Conservation (phyloP, 2,888 invertebrate species). For the Cacoxenus indagator region DNA sequence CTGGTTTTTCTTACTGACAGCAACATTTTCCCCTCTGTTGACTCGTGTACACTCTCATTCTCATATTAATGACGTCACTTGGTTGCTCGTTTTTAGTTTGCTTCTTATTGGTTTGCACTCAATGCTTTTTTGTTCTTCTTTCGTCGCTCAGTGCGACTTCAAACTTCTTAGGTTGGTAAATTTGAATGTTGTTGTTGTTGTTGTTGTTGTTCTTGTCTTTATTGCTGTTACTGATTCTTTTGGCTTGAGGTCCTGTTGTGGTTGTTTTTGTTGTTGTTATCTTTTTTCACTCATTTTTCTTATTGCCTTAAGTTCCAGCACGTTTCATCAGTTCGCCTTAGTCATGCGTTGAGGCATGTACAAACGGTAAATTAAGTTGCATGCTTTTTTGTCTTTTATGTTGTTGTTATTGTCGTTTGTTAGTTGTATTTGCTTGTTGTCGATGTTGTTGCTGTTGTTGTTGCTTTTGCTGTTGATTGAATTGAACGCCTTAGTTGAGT, state of each 20-base stretch:
- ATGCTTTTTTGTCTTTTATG: slow-evolving; percentile 18
- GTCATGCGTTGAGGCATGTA: slow-evolving; percentile 52
- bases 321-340: slow-evolving; percentile 59
- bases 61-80: slow-evolving; percentile 50
- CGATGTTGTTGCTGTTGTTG: neutral
- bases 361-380: slow-evolving; percentile 18
- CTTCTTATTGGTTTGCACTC: neutral
- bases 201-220: slow-evolving; percentile 21
- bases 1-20: neutral
- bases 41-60: slow-evolving; percentile 7
- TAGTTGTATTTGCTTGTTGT: slow-evolving; percentile 36
- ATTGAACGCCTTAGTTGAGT: neutral
- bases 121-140: neutral
- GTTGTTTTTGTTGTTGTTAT: slow-evolving; percentile 5
- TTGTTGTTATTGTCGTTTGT: slow-evolving; percentile 25
- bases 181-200: slow-evolving; percentile 43
- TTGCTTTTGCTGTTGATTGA: neutral
- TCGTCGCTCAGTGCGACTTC: too few species aligned
- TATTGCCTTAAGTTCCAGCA: slow-evolving; percentile 50
- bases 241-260: neutral
- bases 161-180: too few species aligned
- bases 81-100: neutral
- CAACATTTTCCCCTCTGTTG: slow-evolving; percentile 8
- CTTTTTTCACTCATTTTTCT: slow-evolving; percentile 31
- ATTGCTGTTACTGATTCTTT: neutral